Percentiles rank a stretch among this genome's conserved stretches.
These are phyloP conservation scores for Sparidentex hasta DNA, from an alignment of 2,797 vertebrate species.

Conservation along the genomic window DNA sequence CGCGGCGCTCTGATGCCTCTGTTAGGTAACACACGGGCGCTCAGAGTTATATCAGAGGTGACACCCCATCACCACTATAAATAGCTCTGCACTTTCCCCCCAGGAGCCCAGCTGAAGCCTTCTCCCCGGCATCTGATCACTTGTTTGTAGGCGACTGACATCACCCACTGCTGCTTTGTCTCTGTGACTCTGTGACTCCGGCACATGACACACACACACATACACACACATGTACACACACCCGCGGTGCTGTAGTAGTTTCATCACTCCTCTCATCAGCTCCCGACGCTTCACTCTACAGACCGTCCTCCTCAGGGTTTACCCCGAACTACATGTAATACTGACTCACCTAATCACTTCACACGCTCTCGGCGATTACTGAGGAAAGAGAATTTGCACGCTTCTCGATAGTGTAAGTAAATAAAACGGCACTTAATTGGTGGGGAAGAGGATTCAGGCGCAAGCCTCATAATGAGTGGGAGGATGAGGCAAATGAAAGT, in stretches of 20 bases:
- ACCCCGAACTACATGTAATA: slow-evolving; percentile 34
- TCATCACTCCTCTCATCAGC: slow-evolving; percentile 29
- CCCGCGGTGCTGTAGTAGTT: slow-evolving; percentile 1
- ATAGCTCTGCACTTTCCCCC: slow-evolving; percentile 73
- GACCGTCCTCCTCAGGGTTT: slow-evolving; percentile 28
- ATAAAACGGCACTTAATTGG: slow-evolving; percentile 54
- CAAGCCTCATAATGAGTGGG: slow-evolving; percentile 56
- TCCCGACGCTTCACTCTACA: slow-evolving; percentile 13
- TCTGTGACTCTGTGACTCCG: slow-evolving; percentile 49
- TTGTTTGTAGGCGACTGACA: slow-evolving; percentile 70
- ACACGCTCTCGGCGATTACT: slow-evolving; percentile 10
- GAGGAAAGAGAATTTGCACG: slow-evolving; percentile 29
- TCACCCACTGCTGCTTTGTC: slow-evolving; percentile 58
- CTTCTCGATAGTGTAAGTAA: slow-evolving; percentile 33
- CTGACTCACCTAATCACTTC: slow-evolving; percentile 44
- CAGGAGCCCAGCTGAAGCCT: slow-evolving; percentile 75
- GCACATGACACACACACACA: slow-evolving; percentile 13
- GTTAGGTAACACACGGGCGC: slow-evolving; percentile 67
- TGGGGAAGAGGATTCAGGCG: slow-evolving; percentile 29
- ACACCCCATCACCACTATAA: slow-evolving; percentile 77
- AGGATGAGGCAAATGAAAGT: slow-evolving; percentile 36
- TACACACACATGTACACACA: not conserved
- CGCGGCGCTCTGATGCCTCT: slow-evolving; percentile 29
- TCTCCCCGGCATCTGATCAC: slow-evolving; percentile 74
- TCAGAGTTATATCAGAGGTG: slow-evolving; percentile 76